phyloP scores from a whole-genome alignment of 2,797 vertebrate species.

The Enteromius trimaculatus region DNA sequence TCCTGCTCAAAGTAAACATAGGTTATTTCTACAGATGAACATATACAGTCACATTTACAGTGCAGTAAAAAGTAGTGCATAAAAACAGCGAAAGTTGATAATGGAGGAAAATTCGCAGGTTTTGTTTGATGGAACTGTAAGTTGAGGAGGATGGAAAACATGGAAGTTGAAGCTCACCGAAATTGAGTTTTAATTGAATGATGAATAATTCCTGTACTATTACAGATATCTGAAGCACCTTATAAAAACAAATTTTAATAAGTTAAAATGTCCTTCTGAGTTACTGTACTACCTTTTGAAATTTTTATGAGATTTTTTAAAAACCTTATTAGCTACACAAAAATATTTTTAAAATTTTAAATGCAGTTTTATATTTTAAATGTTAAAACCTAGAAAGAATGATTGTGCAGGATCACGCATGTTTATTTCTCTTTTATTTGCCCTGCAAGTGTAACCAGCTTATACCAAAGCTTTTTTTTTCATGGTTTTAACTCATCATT shows the following conservation, averaged over 20 bases:
- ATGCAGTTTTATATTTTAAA: neutral
- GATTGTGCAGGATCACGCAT: neutral
- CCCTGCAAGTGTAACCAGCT: slow-evolving; percentile 36
- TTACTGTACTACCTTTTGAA: neutral
- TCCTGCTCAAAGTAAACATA: neutral
- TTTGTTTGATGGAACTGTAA: neutral
- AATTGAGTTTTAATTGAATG: slow-evolving; percentile 4
- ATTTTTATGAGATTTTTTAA: neutral
- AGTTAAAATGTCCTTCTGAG: neutral
- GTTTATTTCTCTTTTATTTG: neutral
- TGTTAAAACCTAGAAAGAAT: slow-evolving; percentile 2
- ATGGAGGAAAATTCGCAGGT: neutral
- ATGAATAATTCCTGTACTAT: neutral
- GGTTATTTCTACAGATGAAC: neutral
- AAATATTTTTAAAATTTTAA: neutral
- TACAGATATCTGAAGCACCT: slow-evolving; percentile 27
- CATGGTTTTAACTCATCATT: slow-evolving; percentile 5
- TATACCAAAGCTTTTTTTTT: slow-evolving; percentile 39
- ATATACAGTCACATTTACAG: neutral
- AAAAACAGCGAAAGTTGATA: too few species aligned
- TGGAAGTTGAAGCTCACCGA: slow-evolving; percentile 12
- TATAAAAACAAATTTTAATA: neutral
- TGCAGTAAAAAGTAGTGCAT: neutral
- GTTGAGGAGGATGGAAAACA: slow-evolving; percentile 17
- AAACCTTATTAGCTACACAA: slow-evolving; percentile 6